Percentiles rank a stretch among this genome's conserved stretches.
These are phyloP conservation scores for Aleiodes leptofemur DNA, from an alignment of 2,888 invertebrate species.

Conservation along the genomic window DNA sequence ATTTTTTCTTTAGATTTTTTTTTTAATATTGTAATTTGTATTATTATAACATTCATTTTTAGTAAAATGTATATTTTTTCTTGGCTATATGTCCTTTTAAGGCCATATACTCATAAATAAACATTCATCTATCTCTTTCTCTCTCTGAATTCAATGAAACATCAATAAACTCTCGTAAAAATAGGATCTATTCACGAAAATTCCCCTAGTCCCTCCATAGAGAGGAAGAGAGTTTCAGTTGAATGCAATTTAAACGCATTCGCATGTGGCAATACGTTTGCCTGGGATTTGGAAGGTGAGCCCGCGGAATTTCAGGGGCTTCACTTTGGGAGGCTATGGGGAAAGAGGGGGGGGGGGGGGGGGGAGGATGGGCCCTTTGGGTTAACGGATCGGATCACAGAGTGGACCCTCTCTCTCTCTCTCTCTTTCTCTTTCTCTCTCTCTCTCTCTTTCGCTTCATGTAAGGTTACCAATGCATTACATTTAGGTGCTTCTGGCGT, in stretches of 20 bases:
- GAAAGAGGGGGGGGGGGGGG: too few species aligned
- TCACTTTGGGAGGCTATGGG: constrained; percentile 46
- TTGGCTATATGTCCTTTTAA: too few species aligned
- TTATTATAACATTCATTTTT: too few species aligned
- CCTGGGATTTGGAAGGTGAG: constrained; percentile 60
- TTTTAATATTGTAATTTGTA: too few species aligned
- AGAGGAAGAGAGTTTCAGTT: constrained; percentile 1
- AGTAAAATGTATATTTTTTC: too few species aligned
- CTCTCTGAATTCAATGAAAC: not conserved
- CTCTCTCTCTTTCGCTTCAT: constrained; percentile 57
- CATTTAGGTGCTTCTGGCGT: constrained; percentile 51
- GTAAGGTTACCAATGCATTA: constrained; percentile 73
- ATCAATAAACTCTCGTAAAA: not conserved
- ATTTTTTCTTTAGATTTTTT: too few species aligned
- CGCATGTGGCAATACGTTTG: constrained; percentile 57
- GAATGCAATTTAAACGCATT: constrained; percentile 48
- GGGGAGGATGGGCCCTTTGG: constrained; percentile 49
- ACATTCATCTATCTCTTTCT: too few species aligned
- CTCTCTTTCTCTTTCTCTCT: constrained; percentile 42
- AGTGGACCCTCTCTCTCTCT: constrained; percentile 41
- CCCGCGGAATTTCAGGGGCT: constrained; percentile 62
- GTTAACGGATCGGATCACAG: constrained; percentile 69
- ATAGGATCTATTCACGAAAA: constrained; percentile 16
- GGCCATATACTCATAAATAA: too few species aligned
- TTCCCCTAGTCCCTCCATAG: not conserved